Base-by-base conservation (phyloP, 2,797 vertebrate genomes). In the Lepus townsendii region DNA sequence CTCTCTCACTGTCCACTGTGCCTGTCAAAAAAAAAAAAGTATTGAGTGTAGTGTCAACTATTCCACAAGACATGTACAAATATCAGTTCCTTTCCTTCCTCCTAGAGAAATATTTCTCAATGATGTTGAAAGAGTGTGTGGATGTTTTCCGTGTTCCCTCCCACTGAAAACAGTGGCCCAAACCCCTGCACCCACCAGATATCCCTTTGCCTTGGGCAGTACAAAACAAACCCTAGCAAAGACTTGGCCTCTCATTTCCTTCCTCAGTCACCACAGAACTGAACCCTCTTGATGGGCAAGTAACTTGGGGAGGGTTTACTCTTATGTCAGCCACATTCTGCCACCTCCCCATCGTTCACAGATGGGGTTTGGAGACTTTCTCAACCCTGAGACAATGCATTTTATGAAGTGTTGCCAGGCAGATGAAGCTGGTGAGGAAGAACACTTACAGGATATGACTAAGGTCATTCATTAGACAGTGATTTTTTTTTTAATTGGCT, bases 101-200 rank as follows among this genome's bases (percentile, higher is more conserved):
- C 50, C 32, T 69, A 52, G 73, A 92, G 19, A 92, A 95, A 75
- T 88, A 72, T 79, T 83, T 94, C 50, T 82, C 16, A 79, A 57
- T 78, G 69, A 76, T 83, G 82, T 69, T 90, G 72, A 47, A 84
- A 82, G 75, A 93, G 83, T 54, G 5, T 30, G 50, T 14, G 63
- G 38, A 85, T 22, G 17, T 11, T 77, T 83, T 93, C 62, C 32
- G 30, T 38, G 19, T 62, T 71, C 14, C 22, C 69, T 26, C 30
- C 47, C 69, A 69, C 22, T 24, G 19, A 19, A 73, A 30, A 54
- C 14, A 57, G 72, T 88, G 32, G 13, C 60, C 62, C 13, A 71
- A 88, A 68, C 63, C 26, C 3, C 20, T 32, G 10, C 2, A 17
- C n/a, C 68, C 17, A 65, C 32, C 27, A 88, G 73, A 94, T 54